Evolutionary conservation across 1,140 invertebrate genomes (phyloP).

Genomic region (Eurosta solidaginis): DNA sequence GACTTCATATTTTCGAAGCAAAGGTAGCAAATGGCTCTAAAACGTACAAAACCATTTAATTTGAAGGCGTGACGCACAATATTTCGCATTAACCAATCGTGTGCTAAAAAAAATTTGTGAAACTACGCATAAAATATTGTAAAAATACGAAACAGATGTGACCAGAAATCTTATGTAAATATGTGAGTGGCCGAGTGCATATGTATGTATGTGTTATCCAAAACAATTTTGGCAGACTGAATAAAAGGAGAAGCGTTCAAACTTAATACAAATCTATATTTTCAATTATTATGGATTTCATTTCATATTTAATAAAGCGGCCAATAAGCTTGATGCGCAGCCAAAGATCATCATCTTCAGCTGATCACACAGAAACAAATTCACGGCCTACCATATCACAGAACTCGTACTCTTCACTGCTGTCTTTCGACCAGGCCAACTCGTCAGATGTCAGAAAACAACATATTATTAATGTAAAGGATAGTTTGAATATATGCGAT

Average conservation of each 20-base stretch:
- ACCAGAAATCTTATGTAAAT: no score
- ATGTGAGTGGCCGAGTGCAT: no score
- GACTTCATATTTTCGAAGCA: not conserved
- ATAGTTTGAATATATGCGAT: not conserved
- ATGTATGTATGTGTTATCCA: no score
- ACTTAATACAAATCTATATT: not conserved
- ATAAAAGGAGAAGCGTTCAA: not conserved
- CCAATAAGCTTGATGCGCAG: conserved; percentile 42
- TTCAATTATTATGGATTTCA: conserved; percentile 46
- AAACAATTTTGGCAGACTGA: no score
- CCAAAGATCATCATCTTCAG: not conserved
- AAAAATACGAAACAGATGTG: no score
- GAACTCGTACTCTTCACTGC: not conserved
- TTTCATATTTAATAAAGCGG: conserved; percentile 50
- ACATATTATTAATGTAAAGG: not conserved
- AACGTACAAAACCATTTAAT: no score
- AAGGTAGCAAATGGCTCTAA: not conserved
- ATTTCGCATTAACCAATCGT: not conserved
- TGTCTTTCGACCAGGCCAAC: not conserved
- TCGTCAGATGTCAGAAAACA: not conserved
- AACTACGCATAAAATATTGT: not conserved
- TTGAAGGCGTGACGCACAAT: not conserved
- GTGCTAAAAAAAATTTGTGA: not conserved
- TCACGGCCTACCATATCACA: not conserved
- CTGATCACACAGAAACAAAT: not conserved